These are phyloP conservation scores for Cephus spinipes DNA, from an alignment of 2,888 invertebrate genomes.

Conservation along the genomic window DNA sequence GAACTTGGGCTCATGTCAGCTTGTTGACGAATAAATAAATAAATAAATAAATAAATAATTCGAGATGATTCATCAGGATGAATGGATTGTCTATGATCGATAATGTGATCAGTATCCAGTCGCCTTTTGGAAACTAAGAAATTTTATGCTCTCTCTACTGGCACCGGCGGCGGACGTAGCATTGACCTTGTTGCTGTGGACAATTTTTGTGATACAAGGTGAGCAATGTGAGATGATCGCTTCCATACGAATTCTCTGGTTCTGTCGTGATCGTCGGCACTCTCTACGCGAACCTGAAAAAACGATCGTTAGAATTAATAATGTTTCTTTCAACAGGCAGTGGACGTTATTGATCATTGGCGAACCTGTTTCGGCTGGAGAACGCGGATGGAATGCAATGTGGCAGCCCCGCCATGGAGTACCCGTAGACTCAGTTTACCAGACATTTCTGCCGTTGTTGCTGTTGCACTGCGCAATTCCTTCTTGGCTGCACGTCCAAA, in stretches of 20 bases:
- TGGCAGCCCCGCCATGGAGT: constrained; percentile 83
- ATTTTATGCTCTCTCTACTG: constrained; percentile 9
- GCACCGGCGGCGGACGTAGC: constrained; percentile 69
- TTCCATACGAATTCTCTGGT: constrained; percentile 88
- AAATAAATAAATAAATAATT: constrained; percentile 14
- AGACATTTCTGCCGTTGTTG: constrained; percentile 88
- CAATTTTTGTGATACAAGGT: constrained; percentile 85
- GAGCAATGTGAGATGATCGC: constrained; percentile 85
- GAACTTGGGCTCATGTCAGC: constrained; percentile 5
- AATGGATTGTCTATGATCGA: background rate
- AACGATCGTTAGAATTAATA: constrained; percentile 17
- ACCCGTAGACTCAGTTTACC: constrained; percentile 83
- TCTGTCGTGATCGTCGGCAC: constrained; percentile 83
- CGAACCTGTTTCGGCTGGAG: constrained; percentile 87
- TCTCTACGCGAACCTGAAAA: constrained; percentile 84
- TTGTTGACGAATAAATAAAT: constrained; percentile 16
- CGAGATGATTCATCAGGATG: background rate
- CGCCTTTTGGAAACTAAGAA: background rate
- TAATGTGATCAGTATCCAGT: background rate
- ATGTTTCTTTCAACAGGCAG: background rate
- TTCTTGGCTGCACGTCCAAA: constrained; percentile 84
- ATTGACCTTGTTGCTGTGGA: constrained; percentile 73
- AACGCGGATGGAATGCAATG: constrained; percentile 85
- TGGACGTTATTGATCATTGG: background rate
- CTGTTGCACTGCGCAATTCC: constrained; percentile 87